phyloP scores from a whole-genome alignment of 2,888 invertebrate genomes.

The Andrena haemorrhoa region DNA sequence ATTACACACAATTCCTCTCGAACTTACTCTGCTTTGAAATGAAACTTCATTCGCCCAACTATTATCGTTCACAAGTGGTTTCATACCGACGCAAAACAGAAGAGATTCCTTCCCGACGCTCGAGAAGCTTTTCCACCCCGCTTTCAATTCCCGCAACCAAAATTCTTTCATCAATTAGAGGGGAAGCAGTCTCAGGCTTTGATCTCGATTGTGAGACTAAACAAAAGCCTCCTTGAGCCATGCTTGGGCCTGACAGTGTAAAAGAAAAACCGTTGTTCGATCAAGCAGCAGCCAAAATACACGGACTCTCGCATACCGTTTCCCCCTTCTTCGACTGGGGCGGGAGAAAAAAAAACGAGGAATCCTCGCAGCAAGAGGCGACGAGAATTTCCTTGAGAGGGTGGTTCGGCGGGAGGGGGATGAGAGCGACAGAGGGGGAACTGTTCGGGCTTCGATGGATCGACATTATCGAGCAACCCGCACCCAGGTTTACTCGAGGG shows the following conservation, averaged over 20 bases:
- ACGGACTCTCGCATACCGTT: conserved; percentile 22
- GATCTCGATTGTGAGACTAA: conserved; percentile 35
- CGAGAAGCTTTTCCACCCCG: neutral
- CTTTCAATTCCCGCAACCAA: neutral
- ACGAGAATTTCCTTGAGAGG: conserved; percentile 48
- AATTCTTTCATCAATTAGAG: neutral
- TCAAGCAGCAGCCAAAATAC: conserved; percentile 37
- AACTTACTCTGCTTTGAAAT: too few relatives aligned
- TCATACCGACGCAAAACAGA: too few relatives aligned
- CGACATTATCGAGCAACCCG: conserved; percentile 75
- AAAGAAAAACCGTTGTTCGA: conserved; percentile 33
- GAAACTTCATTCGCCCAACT: too few relatives aligned
- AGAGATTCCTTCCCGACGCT: neutral
- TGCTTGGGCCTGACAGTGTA: conserved; percentile 26
- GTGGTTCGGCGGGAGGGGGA: conserved; percentile 17
- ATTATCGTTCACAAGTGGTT: too few relatives aligned
- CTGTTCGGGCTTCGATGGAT: conserved; percentile 79
- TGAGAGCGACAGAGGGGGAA: conserved; percentile 57
- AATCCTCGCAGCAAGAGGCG: conserved; percentile 37
- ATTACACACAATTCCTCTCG: too few relatives aligned
- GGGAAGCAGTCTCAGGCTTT: conserved; percentile 33
- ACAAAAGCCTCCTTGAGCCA: conserved; percentile 48
- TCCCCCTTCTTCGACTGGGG: neutral
- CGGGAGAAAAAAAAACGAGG: neutral
- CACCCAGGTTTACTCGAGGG: conserved; percentile 78